Evolutionary conservation across 1,140 invertebrate species (phyloP), one percentile per base, ranked within the genome.

Genomic region (Drosophila melanica): DNA sequence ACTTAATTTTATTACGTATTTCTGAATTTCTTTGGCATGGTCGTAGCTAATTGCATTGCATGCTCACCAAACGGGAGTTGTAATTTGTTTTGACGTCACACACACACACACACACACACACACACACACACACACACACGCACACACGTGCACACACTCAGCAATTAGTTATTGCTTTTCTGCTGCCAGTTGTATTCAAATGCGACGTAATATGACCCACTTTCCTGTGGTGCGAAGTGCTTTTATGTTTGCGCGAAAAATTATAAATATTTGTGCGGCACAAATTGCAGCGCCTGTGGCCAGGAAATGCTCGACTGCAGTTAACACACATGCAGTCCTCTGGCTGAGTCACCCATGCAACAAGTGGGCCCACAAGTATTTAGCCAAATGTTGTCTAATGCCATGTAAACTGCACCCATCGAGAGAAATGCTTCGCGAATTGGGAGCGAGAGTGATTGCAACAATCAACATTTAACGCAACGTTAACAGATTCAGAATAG

Each of bases 161-260:
- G 10, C 18, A 42, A 10, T 45, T 37, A 33, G 14, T 16, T 66
- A 67, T 51, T 82, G 66, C 50, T 66, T 60, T 74, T 54, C 35
- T 47, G 39, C 45, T 60, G 47, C 53, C 59, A 69, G 65, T 42
- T 60, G 23, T 69, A 86, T 87, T 87, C 75, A 79, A 87, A 89
- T 84, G 72, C 84, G 62, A 90, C 77, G 84, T 89, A 89, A 90
- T 75, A 62, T 86, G 84, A 90, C 84, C 84, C 77, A 89, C 85
- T 89, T 89, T 90, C 53, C 50, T 60, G 53, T 65, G 71, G 53
- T 48, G 48, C 65, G 51, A 66, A 71, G 64, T 81, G 80, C 66
- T 63, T 77, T 75, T 75, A 75, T 75, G 65, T 45, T 60, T 75
- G 62, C 39, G 70, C 75, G 50, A 44, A 73, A 42, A 65, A 68